A percentile compares a stretch with the other conserved stretches of the same genome.
Evolutionary conservation across 64 coral and sea anemone species (phyloP).

Genomic region (Pocillopora verrucosa): DNA sequence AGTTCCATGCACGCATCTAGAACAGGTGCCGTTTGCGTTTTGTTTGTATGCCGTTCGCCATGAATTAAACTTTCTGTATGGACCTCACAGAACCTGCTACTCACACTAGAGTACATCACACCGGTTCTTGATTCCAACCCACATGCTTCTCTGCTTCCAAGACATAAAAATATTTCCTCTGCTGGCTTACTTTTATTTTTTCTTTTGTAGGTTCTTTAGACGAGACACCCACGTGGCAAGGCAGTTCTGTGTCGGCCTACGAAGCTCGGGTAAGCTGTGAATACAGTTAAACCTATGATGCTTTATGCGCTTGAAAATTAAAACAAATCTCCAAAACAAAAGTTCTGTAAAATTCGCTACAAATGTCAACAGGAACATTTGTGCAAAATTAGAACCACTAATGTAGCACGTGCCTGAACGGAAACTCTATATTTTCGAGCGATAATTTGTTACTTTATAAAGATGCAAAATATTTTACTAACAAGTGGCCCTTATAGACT

Average conservation of each 20-base stretch:
- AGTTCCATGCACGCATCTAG: constrained; percentile 63
- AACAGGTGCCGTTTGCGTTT: constrained; percentile 74
- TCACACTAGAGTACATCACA: not conserved
- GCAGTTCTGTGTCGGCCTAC: constrained; percentile 47
- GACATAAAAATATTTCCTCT: constrained; percentile 22
- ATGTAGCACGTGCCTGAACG: constrained; percentile 45
- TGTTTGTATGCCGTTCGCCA: constrained; percentile 49
- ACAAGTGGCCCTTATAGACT: constrained; percentile 37
- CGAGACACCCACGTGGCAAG: constrained; percentile 68
- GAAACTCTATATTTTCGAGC: constrained; percentile 63
- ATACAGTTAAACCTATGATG: constrained; percentile 10
- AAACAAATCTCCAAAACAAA: constrained; percentile 63
- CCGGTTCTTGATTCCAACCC: constrained; percentile 22
- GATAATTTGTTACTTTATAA: constrained; percentile 65
- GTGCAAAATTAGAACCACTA: constrained; percentile 40
- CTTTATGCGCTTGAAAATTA: constrained; percentile 38
- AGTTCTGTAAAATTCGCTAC: constrained; percentile 27
- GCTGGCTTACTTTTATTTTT: constrained; percentile 56
- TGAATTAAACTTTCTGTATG: constrained; percentile 53
- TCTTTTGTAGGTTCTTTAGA: constrained; percentile 78
- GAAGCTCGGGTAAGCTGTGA: constrained; percentile 56
- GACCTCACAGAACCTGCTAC: constrained; percentile 42
- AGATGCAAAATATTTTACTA: constrained; percentile 58
- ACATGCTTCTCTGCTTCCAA: constrained; percentile 13
- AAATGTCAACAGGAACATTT: constrained; percentile 42